Evolutionary conservation across 2,888 invertebrate genomes (phyloP), one percentile per base, ranked within the genome.

Genomic region (Erannis defoliaria): DNA sequence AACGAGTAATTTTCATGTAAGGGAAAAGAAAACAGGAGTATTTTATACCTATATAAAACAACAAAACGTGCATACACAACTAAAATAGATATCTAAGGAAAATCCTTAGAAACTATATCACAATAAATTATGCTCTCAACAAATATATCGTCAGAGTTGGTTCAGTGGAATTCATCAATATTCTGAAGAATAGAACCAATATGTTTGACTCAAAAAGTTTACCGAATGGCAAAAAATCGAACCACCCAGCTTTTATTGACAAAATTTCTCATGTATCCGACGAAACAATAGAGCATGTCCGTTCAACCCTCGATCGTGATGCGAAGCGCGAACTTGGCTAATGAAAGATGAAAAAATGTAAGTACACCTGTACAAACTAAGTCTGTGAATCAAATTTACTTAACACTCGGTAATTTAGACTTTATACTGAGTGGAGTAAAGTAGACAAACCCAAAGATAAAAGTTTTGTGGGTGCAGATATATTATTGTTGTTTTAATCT

Each of bases 301-400:
- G 81, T 80, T 78, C 82, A 83, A 82, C 88, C 90, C 87, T 84
- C 86, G 83, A 84, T 86, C 91, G 89, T 88, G 90, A 90, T 90
- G 88, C 89, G 89, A 86, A 90, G 90, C 89, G 89, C 90, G 88
- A 92, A 92, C 91, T 89, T 86, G 86, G 89, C 93, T 92, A 93
- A 93, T 92, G 93, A 92, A 92, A 91, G 62, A 80, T 76, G 77
- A 85, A 88, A 90, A 86, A 89, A 84, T 80, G 76, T 84, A 88
- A 88, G 87, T 85, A 89, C 86, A 85, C 83, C 82, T 81, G 77
- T 70, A 71, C 89, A 80, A 87, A 80, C 54, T 67, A 70, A 48
- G 14, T 56, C 37, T 42, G 55, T 29, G 48, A 43, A 2, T 16
- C 2, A 37, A 31, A 60, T 51, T 16, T 50, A 29, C 3, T 46